Evolutionary conservation across 2,888 invertebrate species (phyloP).

Genomic region (Parapristionchus giblindavisi): DNA sequence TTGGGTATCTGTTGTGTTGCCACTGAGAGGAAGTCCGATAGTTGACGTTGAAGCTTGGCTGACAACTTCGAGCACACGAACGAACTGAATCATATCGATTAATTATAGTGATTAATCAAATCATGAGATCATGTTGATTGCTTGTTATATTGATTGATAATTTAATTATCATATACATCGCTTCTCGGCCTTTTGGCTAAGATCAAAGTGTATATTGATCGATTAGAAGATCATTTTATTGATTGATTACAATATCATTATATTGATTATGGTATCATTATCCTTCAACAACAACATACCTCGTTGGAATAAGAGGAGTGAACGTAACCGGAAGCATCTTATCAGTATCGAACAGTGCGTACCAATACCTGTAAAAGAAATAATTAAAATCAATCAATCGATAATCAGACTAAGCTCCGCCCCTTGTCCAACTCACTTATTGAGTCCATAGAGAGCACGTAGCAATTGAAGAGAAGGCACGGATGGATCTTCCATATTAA

Average conservation of each 20-base stretch:
- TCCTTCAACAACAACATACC: conserved; percentile 24
- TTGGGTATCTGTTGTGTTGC: conserved; percentile 96
- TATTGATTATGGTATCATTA: background rate
- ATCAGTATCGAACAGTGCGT: conserved; percentile 49
- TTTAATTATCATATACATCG: too few species aligned
- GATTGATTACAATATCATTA: background rate
- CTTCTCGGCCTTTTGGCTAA: too few species aligned
- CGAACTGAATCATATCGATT: conserved; percentile 4
- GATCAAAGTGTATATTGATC: too few species aligned
- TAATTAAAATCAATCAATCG: background rate
- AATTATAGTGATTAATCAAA: background rate
- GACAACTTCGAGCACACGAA: conserved; percentile 79
- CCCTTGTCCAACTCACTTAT: conserved; percentile 76
- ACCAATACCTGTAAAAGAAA: conserved; percentile 49
- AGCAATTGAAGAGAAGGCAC: conserved; percentile 88
- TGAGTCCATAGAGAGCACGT: conserved; percentile 88
- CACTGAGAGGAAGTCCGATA: conserved; percentile 96
- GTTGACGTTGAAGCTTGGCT: conserved; percentile 94
- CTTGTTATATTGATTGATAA: too few species aligned
- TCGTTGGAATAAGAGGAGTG: conserved; percentile 46
- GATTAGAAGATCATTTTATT: too few species aligned
- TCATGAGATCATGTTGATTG: too few species aligned
- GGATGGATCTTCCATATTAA: conserved; percentile 80
- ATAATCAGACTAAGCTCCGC: background rate
- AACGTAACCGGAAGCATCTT: conserved; percentile 49